Percentiles rank a stretch among this genome's conserved stretches.
These are phyloP conservation scores for Ommatoiulus sabulosus DNA, from an alignment of 2,888 invertebrate species.

Conservation along the genomic window DNA sequence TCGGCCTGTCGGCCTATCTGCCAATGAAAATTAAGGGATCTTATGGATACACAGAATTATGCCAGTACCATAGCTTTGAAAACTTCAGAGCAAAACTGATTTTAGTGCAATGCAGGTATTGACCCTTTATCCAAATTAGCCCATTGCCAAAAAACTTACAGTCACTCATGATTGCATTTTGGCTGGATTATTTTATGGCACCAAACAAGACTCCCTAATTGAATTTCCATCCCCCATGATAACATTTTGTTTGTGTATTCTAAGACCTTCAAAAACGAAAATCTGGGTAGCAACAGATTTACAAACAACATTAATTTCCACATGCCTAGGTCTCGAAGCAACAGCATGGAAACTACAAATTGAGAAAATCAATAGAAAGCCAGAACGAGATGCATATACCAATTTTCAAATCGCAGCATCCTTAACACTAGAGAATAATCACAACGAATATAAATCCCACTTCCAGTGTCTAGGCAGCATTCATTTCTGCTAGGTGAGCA, in stretches of 20 bases:
- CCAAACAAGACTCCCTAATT: not conserved
- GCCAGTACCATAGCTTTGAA: not conserved
- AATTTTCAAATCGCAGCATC: not conserved
- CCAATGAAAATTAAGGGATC: not conserved
- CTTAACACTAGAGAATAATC: not conserved
- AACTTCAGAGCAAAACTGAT: not conserved
- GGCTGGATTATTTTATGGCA: not conserved
- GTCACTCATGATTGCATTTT: not conserved
- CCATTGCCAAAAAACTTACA: not conserved
- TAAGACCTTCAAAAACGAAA: not conserved
- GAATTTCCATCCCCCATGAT: not conserved
- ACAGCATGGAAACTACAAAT: conserved; percentile 38
- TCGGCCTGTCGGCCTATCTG: not conserved
- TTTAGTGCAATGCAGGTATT: not conserved
- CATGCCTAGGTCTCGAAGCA: not conserved
- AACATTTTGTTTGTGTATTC: not conserved
- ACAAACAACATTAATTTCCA: not conserved
- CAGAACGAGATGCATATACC: not conserved
- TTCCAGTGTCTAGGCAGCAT: not conserved
- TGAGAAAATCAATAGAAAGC: conserved; percentile 20
- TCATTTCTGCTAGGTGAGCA: conserved; percentile 16
- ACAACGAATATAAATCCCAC: not conserved
- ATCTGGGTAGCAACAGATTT: not conserved
- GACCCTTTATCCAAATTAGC: not conserved
- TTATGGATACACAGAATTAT: not conserved